phyloP scores from a whole-genome alignment of 2,888 invertebrate genomes.

The Cybosia mesomella region DNA sequence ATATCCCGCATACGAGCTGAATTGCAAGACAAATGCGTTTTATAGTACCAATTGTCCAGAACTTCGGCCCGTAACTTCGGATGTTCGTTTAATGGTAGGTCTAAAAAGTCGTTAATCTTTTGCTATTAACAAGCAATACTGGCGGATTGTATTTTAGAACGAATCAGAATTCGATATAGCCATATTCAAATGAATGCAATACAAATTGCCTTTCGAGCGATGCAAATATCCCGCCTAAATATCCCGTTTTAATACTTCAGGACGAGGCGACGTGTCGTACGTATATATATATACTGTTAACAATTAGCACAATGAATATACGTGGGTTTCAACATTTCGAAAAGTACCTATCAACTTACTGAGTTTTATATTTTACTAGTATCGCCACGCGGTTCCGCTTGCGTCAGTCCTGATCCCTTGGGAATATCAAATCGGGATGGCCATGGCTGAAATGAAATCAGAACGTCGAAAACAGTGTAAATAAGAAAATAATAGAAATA shows the following conservation, averaged over 20 bases:
- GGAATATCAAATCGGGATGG: too few species aligned
- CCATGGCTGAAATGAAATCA: too few species aligned
- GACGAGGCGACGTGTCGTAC: too few species aligned
- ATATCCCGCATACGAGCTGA: too few species aligned
- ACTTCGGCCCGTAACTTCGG: not conserved
- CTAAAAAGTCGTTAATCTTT: slow-evolving; percentile 15
- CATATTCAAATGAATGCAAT: slow-evolving; percentile 39
- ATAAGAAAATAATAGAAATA: too few species aligned
- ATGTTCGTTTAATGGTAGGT: not conserved
- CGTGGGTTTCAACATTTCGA: not conserved
- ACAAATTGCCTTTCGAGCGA: slow-evolving; percentile 41
- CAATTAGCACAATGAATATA: not conserved
- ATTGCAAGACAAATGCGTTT: too few species aligned
- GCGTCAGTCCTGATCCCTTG: too few species aligned
- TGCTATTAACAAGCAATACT: slow-evolving; percentile 31
- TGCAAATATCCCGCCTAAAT: too few species aligned
- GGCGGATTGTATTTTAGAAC: slow-evolving; percentile 41
- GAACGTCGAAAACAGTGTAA: too few species aligned
- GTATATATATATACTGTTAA: slow-evolving; percentile 2
- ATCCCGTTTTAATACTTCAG: not conserved
- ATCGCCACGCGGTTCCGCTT: too few species aligned
- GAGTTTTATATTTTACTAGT: not conserved
- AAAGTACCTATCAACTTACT: too few species aligned
- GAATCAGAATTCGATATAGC: slow-evolving; percentile 48
- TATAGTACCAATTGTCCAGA: too few species aligned